Conservation (phyloP, 2,888 invertebrate species). For the Drosophila barbarae region DNA sequence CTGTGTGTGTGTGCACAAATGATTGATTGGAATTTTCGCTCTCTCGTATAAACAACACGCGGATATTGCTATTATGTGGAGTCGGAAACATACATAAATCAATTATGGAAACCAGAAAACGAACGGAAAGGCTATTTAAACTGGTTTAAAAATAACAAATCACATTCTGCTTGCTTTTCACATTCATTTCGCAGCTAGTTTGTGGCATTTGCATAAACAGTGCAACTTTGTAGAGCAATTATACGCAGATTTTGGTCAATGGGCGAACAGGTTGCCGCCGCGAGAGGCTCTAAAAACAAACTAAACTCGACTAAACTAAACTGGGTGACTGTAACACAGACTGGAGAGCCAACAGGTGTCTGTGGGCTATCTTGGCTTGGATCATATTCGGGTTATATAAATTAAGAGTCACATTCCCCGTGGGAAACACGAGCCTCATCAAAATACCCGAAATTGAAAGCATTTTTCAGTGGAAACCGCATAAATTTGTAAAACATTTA, state of each 20-base stretch:
- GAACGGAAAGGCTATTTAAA: constrained; percentile 29
- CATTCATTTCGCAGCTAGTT: constrained; percentile 3
- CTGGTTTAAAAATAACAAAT: constrained; percentile 37
- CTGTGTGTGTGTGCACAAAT: constrained; percentile 22
- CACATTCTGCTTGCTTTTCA: constrained; percentile 24
- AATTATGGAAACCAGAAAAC: constrained; percentile 40
- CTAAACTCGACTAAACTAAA: constrained; percentile 21
- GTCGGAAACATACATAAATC: constrained; percentile 44
- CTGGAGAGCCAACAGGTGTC: constrained; percentile 18
- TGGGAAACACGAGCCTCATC: constrained; percentile 43
- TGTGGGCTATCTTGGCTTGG: constrained; percentile 6
- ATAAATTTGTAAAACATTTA: constrained; percentile 67
- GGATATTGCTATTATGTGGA: constrained; percentile 50
- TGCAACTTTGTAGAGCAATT: constrained; percentile 40
- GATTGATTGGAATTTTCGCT: constrained; percentile 46
- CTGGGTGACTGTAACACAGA: constrained; percentile 35
- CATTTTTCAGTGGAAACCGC: constrained; percentile 47
- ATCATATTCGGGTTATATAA: constrained; percentile 29
- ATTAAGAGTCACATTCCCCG: constrained; percentile 30
- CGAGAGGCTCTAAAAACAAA: constrained; percentile 18
- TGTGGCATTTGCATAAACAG: constrained; percentile 37
- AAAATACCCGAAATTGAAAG: constrained; percentile 50
- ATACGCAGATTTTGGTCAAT: constrained; percentile 39
- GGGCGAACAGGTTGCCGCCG: constrained; percentile 31
- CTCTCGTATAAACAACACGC: constrained; percentile 35